These are phyloP conservation scores for Petrolisthes cinctipes DNA, from an alignment of 2,888 invertebrate genomes.

Conservation along the genomic window DNA sequence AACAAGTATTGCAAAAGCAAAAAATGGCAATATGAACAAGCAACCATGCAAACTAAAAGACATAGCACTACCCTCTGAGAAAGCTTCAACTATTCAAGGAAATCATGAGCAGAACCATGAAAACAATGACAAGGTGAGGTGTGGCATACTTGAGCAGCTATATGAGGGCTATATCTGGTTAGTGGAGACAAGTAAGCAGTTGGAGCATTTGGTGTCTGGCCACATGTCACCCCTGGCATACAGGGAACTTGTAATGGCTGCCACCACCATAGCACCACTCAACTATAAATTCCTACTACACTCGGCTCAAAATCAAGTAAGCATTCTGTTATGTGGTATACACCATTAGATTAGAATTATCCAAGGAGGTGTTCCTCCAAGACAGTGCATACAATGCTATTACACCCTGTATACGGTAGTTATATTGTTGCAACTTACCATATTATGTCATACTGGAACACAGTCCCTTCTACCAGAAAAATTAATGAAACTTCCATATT, in stretches of 20 bases:
- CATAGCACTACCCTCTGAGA: slow-evolving; percentile 34
- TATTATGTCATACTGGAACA: no score
- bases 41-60: slow-evolving; percentile 23
- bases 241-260: slow-evolving; percentile 28
- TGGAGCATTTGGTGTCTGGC: slow-evolving; percentile 21
- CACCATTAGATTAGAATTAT: no score
- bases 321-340: not conserved
- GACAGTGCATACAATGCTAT: no score
- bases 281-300: slow-evolving; percentile 45
- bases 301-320: slow-evolving; percentile 51
- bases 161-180: slow-evolving; percentile 53
- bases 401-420: no score
- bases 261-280: slow-evolving; percentile 42
- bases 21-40: not conserved
- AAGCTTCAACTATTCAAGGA: not conserved
- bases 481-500: no score
- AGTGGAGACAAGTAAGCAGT: slow-evolving; percentile 14
- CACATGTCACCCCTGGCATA: slow-evolving; percentile 26
- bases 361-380: no score
- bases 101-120: not conserved
- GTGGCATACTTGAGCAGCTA: slow-evolving; percentile 25
- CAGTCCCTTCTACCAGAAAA: no score
- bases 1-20: slow-evolving; percentile 32
- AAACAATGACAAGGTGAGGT: not conserved
- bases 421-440: no score